phyloP scores from a whole-genome alignment of 2,113 vertebrate species.

The Machaerirhynchus nigripectus region DNA sequence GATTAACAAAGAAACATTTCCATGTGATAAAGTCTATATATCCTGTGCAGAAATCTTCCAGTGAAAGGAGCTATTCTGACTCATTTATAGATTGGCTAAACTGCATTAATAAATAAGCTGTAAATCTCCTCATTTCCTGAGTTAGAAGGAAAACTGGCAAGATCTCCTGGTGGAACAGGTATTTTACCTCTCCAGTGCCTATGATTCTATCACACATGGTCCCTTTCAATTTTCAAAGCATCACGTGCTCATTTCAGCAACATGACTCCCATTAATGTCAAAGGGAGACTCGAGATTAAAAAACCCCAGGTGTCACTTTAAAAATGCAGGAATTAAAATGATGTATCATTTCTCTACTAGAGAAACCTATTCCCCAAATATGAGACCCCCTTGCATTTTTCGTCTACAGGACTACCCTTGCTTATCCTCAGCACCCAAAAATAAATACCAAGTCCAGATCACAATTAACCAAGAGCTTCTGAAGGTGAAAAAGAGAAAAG shows the following conservation, averaged over 20 bases:
- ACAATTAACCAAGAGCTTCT: slow-evolving; percentile 21
- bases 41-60: not conserved
- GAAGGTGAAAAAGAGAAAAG: slow-evolving; percentile 62
- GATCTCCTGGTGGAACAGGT: not conserved
- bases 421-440: not conserved
- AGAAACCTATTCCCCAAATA: slow-evolving; percentile 5
- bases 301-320: slow-evolving; percentile 48
- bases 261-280: slow-evolving; percentile 55
- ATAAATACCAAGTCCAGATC: not conserved
- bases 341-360: slow-evolving; percentile 20
- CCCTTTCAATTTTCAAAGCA: slow-evolving; percentile 36
- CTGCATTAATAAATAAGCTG: not conserved
- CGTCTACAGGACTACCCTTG: not conserved
- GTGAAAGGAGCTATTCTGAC: not conserved
- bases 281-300: slow-evolving; percentile 62
- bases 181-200: not conserved
- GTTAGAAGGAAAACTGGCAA: not conserved
- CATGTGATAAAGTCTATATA: not conserved
- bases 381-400: not conserved
- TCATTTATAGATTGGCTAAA: not conserved
- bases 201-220: not conserved
- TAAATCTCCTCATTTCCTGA: not conserved
- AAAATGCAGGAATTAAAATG: slow-evolving; percentile 54
- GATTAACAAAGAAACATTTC: not conserved
- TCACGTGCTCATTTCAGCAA: slow-evolving; percentile 15